Evolutionary conservation across 2,797 vertebrate species (phyloP).

Genomic region (Xiphorhynchus erythropygius): DNA sequence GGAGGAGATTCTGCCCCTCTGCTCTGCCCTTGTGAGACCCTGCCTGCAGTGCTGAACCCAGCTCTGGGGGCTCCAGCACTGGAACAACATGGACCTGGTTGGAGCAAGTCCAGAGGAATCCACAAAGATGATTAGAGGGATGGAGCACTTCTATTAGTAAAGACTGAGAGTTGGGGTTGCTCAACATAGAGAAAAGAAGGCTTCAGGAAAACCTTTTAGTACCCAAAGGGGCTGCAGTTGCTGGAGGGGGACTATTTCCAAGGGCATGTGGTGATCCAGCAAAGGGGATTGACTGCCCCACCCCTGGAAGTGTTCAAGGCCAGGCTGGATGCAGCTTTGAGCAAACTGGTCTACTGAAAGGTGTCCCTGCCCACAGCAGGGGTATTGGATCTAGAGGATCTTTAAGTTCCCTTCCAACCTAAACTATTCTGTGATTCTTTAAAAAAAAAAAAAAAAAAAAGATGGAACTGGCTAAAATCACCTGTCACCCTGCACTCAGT

Average conservation of each 20-base stretch:
- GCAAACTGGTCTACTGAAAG: neutral
- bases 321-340: neutral
- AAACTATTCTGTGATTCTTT: neutral
- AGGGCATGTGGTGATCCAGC: neutral
- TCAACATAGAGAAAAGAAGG: neutral
- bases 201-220: neutral
- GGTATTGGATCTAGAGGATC: neutral
- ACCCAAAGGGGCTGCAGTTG: neutral
- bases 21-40: neutral
- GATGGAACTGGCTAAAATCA: neutral
- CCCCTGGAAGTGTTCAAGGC: neutral
- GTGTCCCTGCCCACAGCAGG: neutral
- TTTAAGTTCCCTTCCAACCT: neutral
- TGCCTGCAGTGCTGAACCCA: neutral
- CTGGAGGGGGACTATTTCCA: neutral
- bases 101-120: neutral
- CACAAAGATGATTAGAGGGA: neutral
- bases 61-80: neutral
- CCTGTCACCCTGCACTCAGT: neutral
- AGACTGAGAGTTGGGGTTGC: neutral
- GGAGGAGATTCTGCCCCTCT: neutral
- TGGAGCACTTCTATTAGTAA: neutral
- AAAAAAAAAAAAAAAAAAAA: neutral
- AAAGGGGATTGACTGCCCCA: too few relatives aligned
- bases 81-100: neutral